Base-by-base conservation (phyloP, 2,797 vertebrate species). In the Orestias chungarensis region DNA sequence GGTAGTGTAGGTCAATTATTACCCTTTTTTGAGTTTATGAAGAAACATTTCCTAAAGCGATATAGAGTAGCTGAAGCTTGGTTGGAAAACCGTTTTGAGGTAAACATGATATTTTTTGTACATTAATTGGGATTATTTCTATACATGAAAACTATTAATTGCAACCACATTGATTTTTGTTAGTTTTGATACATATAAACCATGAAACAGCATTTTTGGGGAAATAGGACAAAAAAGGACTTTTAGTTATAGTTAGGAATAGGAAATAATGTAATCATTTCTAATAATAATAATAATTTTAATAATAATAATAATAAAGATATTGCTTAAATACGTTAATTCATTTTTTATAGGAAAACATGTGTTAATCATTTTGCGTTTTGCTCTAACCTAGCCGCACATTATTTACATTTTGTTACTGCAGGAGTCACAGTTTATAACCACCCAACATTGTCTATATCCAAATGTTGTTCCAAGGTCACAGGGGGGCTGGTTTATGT, bases 1-100 rank as follows among this genome's bases (percentile, higher is more conserved):
- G 76, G 70, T 54, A 84, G 84, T 87, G 84, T 86, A 73, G 80
- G 71, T 83, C 82, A 88, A 81, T 84, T 83, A 87, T 87, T 74
- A 83, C 78, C 78, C 79, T 81, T 74, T 73, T n/a, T 71, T 69
- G 74, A 84, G 79, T 89, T 87, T 85, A 87, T 79, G 75, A 83
- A 73, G 75, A 83, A 72, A 71, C 84, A 78, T 87, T 75, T 86
- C 75, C 17, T 20, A 82, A 86, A 87, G 80, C 83, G 27, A 7
- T 20, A 46, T 23, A 65, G 23, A 66, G 79, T 6, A 61, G 35
- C 54, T 33, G 3, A 6, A 6, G 2, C 29, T 20, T 9, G 54
- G 54, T 4, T 9, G 29, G 7, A 57, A 57, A 33, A 33, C 33
- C 31, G 33, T 3, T 18, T 57, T 11, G n/a, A 33, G 31, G 17